Conservation (phyloP, 2,888 invertebrate species). For the Cerastis rubricosa region DNA sequence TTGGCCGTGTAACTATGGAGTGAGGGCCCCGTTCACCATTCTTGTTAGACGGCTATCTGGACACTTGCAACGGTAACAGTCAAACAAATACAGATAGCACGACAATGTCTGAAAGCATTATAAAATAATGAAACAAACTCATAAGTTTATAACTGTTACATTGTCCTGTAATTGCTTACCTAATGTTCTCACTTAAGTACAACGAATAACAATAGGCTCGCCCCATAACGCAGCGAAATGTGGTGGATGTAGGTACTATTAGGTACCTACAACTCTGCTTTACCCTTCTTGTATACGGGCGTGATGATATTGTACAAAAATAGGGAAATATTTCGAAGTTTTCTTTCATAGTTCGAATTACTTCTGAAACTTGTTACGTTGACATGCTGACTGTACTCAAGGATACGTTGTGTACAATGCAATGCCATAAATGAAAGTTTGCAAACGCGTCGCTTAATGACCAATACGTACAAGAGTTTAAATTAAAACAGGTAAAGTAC, state of each 20-base stretch:
- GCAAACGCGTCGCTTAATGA: constrained; percentile 28
- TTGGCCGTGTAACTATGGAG: constrained; percentile 71
- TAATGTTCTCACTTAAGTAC: neutral
- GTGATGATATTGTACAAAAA: neutral
- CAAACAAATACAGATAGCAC: constrained; percentile 8
- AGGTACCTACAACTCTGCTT: neutral
- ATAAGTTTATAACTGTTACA: neutral
- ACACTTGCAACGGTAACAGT: neutral
- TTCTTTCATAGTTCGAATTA: neutral
- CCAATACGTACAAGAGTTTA: constrained; percentile 17
- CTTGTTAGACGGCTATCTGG: constrained; percentile 12
- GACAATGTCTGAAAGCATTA: neutral
- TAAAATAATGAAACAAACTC: neutral
- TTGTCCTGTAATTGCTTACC: neutral
- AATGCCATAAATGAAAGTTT: constrained; percentile 52
- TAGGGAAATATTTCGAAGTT: neutral
- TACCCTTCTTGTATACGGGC: no score
- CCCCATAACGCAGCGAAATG: neutral
- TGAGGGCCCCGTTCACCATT: constrained; percentile 37
- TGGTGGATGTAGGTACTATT: neutral
- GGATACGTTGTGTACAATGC: constrained; percentile 22
- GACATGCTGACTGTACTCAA: constrained; percentile 27
- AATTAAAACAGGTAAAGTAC: constrained; percentile 30
- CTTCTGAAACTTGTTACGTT: neutral
- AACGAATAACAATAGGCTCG: neutral